Base-by-base conservation (phyloP, 2,797 vertebrate species). In the Melanotaenia pygmaea region DNA sequence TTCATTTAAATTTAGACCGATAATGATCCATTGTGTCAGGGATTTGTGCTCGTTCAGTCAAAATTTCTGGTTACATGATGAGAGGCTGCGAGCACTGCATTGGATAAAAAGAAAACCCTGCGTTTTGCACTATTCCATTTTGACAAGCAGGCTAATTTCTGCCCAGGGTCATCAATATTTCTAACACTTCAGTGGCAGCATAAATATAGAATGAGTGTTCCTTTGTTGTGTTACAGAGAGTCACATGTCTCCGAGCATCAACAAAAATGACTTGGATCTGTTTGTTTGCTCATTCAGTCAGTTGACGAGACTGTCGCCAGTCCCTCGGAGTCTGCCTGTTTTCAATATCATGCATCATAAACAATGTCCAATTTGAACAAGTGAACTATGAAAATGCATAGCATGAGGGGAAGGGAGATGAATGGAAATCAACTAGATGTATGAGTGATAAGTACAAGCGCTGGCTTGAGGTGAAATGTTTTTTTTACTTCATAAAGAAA, bases 121-220 rank as follows among this genome's bases (percentile, higher is more conserved):
- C 67, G 69, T 84, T 30, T 85, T 79, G 88, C 86, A 80, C 75
- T 63, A 67, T 87, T 88, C 85, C 77, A 58, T 86, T 89, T 88
- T 91, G 92, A 93, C 88, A 88, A 81, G 84, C 74, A 54, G 73
- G 81, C 88, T 91, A 84, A 91, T 92, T 93, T 93, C 81, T 79
- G 86, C 89, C 85, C 67, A 76, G 74, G 88, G 89, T 92, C 90
- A 91, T 94, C 92, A 87, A 89, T 94, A 92, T 94, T 94, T 91
- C 74, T 88, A 89, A 87, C 88, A 87, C 81, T 85, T 88, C 76
- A 77, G 70, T 77, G 88, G 86, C 80, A 84, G 86, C 83, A 88
- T 90, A 86, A 88, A 90, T 91, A 90, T 88, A 89, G 87, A 87
- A 88, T 69, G 79, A 83, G 90, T 76, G 74, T 84, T 81, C 72